Evolutionary conservation across 2,797 vertebrate genomes (phyloP), one percentile per base, ranked within the genome.

Genomic region (Alosa sapidissima): DNA sequence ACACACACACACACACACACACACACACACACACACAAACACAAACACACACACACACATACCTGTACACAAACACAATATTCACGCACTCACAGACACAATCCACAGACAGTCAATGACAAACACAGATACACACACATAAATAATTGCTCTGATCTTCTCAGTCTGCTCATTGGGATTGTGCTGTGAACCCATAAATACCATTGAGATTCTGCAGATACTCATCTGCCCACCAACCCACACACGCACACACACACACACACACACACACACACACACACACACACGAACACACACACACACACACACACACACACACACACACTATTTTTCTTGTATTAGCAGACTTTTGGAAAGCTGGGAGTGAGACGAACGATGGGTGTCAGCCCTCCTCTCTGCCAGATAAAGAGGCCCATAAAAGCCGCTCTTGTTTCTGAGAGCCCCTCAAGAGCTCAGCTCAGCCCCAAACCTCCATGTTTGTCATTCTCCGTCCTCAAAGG

Each of bases 201-300:
- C n/a, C 28, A 72, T 5, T 36, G 65, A 72, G 28, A 36, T 36
- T 78, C 33, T 16, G 36, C 36, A 75, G 33, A 16, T 33, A 75
- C n/a, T 6, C 36, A 78, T 16, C 21, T 36, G 45, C 72, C 45
- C 72, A 78, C 72, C 45, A 72, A 78, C 36, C 19, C 72, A 78
- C 36, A 19, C 68, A 75, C 68, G 75, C 36, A 45, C 13, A 45
- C 13, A 75, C 65, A 72, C 62, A 9, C 1, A 3, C n/a, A 60
- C 14, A 78, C 21, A 81, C 54, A 28, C 8, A 81, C 3, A 49
- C n/a, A 83, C 41, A 62, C 7, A 13, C 4, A 52, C 47, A 49
- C 45, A 72, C 48, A 52, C 48, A 84, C 83, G 78, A 28, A 78
- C 83, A 55, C 48, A 3, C 6, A 62, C 9, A n/a, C 58, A 62